Percentiles rank a stretch among this genome's conserved stretches.
phyloP scores from a whole-genome alignment of 1,140 invertebrate species.

The Drosophila ambigua region DNA sequence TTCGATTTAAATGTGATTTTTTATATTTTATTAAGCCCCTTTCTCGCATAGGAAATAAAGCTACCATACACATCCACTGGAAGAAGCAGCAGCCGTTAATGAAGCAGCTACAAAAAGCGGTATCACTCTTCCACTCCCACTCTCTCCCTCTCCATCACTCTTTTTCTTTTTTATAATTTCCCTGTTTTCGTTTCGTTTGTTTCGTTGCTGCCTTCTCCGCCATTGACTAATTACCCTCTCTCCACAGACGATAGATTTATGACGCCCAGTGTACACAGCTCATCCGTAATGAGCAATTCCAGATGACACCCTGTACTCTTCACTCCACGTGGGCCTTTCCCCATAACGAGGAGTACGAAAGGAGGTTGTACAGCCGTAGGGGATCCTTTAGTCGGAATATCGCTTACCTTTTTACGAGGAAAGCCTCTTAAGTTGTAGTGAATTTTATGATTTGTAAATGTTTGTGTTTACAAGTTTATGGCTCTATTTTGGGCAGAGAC shows the following conservation, averaged over 20 bases:
- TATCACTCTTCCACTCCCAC: conserved; percentile 9
- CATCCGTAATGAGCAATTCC: conserved; percentile 43
- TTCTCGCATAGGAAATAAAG: too few species aligned
- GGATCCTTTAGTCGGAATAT: not conserved
- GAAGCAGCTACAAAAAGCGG: conserved; percentile 39
- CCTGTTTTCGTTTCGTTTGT: not conserved
- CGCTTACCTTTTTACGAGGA: not conserved
- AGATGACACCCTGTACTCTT: conserved; percentile 11
- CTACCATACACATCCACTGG: not conserved
- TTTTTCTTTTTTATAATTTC: conserved; percentile 26
- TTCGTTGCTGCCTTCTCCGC: not conserved
- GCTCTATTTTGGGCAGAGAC: conserved; percentile 54
- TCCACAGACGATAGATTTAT: conserved; percentile 34
- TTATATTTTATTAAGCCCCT: not conserved
- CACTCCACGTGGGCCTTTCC: not conserved
- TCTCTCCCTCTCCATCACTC: not conserved
- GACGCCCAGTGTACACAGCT: conserved; percentile 31
- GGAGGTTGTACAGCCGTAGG: not conserved
- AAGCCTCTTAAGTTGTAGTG: conserved; percentile 29
- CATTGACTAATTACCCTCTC: conserved; percentile 31
- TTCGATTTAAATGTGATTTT: not conserved
- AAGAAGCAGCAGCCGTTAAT: conserved; percentile 15
- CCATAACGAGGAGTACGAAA: too few species aligned
- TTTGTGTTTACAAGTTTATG: conserved; percentile 70
- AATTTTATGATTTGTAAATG: conserved; percentile 79